Evolutionary conservation across 2,113 vertebrate species (phyloP).

Genomic region (Salvelinus namaycush): DNA sequence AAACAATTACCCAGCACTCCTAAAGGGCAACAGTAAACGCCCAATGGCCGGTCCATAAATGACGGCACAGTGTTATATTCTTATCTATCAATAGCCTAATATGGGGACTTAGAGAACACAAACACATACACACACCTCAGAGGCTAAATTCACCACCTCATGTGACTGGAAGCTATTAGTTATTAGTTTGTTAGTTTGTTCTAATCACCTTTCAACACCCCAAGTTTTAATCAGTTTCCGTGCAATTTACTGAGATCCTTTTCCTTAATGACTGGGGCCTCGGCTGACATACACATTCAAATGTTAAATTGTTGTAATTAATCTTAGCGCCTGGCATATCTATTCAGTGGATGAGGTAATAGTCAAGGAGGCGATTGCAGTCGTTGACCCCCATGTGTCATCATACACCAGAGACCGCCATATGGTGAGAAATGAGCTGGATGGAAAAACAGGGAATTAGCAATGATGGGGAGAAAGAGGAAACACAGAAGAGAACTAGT

Average conservation of each 20-base stretch:
- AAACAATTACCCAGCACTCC: slow-evolving; percentile 25
- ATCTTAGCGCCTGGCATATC: neutral
- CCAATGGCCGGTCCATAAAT: slow-evolving; percentile 7
- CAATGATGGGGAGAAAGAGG: neutral
- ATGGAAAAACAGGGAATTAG: neutral
- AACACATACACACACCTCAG: neutral
- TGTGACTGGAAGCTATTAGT: neutral
- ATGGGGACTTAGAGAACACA: neutral
- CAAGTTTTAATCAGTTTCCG: slow-evolving; percentile 57
- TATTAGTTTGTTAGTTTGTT: slow-evolving; percentile 17
- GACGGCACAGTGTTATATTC: neutral
- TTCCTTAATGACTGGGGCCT: slow-evolving; percentile 37
- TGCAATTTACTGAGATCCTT: slow-evolving; percentile 50
- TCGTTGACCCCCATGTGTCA: neutral
- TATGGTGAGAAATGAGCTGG: neutral
- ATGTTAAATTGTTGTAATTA: neutral
- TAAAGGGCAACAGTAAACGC: slow-evolving; percentile 7
- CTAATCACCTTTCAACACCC: slow-evolving; percentile 53
- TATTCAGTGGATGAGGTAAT: neutral
- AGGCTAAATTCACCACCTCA: neutral
- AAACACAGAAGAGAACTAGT: neutral
- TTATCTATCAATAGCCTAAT: too few relatives aligned
- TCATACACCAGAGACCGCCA: neutral
- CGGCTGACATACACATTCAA: neutral
- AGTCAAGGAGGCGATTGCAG: neutral